A percentile compares a stretch with the other conserved stretches of the same genome.
Evolutionary conservation across 2,888 invertebrate genomes (phyloP).

Genomic region (Caenorhabditis uteleia): DNA sequence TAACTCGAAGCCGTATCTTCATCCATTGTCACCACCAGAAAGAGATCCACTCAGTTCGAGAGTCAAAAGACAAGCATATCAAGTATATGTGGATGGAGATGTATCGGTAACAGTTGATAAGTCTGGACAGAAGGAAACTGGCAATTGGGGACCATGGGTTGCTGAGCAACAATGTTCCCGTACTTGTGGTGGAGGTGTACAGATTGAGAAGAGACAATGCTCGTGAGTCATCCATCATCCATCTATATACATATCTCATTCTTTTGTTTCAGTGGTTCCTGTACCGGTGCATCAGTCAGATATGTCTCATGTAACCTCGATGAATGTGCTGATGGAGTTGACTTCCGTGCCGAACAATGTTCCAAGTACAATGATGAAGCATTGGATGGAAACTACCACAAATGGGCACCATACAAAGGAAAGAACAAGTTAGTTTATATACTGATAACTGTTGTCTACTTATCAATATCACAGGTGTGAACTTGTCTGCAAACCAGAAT

Average conservation of each 20-base stretch:
- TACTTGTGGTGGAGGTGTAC: conserved; percentile 90
- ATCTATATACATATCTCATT: too few relatives aligned
- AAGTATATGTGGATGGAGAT: conserved; percentile 65
- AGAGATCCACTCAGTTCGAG: conserved; percentile 54
- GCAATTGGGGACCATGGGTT: conserved; percentile 79
- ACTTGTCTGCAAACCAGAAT: conserved; percentile 90
- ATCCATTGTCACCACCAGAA: conserved; percentile 60
- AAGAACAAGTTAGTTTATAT: conserved; percentile 67
- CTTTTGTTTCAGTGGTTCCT: conserved; percentile 71
- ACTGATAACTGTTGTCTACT: too few relatives aligned
- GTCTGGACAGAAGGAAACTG: conserved; percentile 63
- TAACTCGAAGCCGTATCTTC: conserved; percentile 43
- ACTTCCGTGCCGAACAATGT: conserved; percentile 90
- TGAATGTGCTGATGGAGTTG: conserved; percentile 73
- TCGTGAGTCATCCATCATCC: conserved; percentile 38
- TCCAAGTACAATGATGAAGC: conserved; percentile 81
- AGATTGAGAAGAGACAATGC: conserved; percentile 79
- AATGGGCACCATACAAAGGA: conserved; percentile 70
- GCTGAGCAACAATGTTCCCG: conserved; percentile 84
- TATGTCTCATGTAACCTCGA: conserved; percentile 91
- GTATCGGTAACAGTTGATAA: conserved; percentile 66
- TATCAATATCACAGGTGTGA: conserved; percentile 78
- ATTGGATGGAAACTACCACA: conserved; percentile 83
- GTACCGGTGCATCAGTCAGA: conserved; percentile 81
- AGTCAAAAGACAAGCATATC: conserved; percentile 67